A percentile compares a stretch with the other conserved stretches of the same genome.
Evolutionary conservation across 2,888 invertebrate species (phyloP).

Genomic region (Isoperla grammatica): DNA sequence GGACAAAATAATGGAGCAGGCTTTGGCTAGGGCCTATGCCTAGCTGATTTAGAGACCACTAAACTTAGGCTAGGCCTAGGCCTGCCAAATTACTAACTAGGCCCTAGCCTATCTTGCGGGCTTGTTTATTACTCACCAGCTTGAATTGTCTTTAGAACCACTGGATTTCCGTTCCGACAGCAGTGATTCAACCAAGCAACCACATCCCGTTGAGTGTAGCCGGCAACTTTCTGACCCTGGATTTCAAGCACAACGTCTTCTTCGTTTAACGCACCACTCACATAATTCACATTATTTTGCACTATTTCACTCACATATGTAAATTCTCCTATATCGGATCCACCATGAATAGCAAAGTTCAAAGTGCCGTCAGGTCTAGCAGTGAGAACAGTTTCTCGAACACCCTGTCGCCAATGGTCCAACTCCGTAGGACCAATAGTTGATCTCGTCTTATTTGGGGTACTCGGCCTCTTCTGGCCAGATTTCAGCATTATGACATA

Average conservation of each 20-base stretch:
- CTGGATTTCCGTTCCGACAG: constrained; percentile 48
- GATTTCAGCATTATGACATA: constrained; percentile 40
- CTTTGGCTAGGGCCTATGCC: too few relatives aligned
- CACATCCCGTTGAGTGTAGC: constrained; percentile 51
- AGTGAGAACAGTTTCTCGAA: constrained; percentile 44
- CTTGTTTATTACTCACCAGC: constrained; percentile 41
- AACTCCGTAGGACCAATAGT: constrained; percentile 26
- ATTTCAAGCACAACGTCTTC: constrained; percentile 48
- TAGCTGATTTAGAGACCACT: too few relatives aligned
- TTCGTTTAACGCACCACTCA: constrained; percentile 35
- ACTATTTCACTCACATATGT: constrained; percentile 39
- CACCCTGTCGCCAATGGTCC: constrained; percentile 43
- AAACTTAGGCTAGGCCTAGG: too few relatives aligned
- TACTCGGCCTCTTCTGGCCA: constrained; percentile 40
- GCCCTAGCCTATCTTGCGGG: too few relatives aligned
- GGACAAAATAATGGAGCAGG: too few relatives aligned
- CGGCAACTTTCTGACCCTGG: constrained; percentile 52
- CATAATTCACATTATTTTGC: constrained; percentile 34
- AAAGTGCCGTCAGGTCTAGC: constrained; percentile 43
- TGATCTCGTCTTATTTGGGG: constrained; percentile 33
- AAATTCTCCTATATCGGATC: constrained; percentile 47
- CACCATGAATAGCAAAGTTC: constrained; percentile 45
- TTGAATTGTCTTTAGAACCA: constrained; percentile 48
- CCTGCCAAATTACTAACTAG: too few relatives aligned
- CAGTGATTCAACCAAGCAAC: constrained; percentile 49